Base-by-base conservation (phyloP, 2,113 vertebrate genomes). In the Scophthalmus maximus region DNA sequence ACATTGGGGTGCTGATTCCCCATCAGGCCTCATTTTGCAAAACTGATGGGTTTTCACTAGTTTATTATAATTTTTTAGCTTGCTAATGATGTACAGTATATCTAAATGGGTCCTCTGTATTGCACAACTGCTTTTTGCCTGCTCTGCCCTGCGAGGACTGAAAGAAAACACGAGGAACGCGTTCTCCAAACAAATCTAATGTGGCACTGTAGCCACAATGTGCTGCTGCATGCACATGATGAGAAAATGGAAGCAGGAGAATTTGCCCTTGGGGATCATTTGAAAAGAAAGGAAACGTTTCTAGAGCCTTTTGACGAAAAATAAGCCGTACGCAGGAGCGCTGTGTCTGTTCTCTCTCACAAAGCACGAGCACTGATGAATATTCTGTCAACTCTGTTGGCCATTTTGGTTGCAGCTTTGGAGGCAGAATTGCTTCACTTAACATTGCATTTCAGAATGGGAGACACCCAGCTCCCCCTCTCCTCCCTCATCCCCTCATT, bases 11-110 rank as follows among this genome's bases (percentile, higher is more conserved):
- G 76, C 72, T 79, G 63, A 62, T 68, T 78, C 25, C 47, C 67
- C 40, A 61, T 80, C 78, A 73, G 75, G 73, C 60, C 66, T 82
- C 69, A 76, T 82, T 83, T 77, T 68, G 61, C 63, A 71, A 22
- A 42, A 38, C 15, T 56, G 59, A 76, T 32, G 42, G 79, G 65
- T 61, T 58, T 11, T 36, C 56, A 12, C 52, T 60, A 17, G 60
- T 38, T 80, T 65, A 71, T 58, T 72, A 29, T 72, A 29, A 66
- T 70, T 36, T 57, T 74, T 69, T 53, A 47, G 68, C 57, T 56
- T 84, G 30, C 60, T 79, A 73, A 83, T 87, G 73, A 76, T 29
- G 56, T 47, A 73, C 69, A 73, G 53, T 55, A 49, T 9, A 46
- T 73, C 42, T 64, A 65, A 72, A 70, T 53, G 52, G 25, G 17